phyloP scores from a whole-genome alignment of 2,113 vertebrate genomes.

The Jaculus jaculus region DNA sequence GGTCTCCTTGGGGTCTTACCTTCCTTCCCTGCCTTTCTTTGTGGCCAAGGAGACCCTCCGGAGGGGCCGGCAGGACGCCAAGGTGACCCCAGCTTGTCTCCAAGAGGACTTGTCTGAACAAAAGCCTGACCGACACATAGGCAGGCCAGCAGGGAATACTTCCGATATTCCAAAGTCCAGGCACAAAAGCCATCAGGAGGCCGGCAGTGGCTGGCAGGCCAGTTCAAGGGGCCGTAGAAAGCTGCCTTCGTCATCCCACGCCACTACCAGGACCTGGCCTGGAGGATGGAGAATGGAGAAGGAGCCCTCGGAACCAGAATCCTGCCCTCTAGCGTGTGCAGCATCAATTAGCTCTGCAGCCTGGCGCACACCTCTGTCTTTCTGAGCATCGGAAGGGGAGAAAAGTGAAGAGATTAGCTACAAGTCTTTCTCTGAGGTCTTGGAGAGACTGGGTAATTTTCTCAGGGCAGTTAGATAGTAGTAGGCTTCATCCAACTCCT shows the following conservation, averaged over 20 bases:
- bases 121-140: slow-evolving; percentile 50
- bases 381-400: neutral
- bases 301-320: neutral
- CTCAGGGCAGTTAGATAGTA: neutral
- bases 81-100: slow-evolving; percentile 75
- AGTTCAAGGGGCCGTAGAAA: neutral
- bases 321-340: neutral
- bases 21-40: slow-evolving; percentile 66
- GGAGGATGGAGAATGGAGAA: neutral
- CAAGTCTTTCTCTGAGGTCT: neutral
- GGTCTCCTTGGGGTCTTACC: neutral
- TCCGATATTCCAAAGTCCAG: slow-evolving; percentile 80
- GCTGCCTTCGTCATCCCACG: neutral
- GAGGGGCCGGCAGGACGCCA: neutral
- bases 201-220: slow-evolving; percentile 59
- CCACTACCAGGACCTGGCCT: neutral
- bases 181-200: slow-evolving; percentile 69
- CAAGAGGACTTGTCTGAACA: slow-evolving; percentile 46
- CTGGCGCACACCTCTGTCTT: neutral
- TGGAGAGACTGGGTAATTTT: neutral
- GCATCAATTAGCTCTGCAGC: neutral
- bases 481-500: neutral
- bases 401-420: neutral
- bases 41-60: slow-evolving; percentile 49
- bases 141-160: slow-evolving; percentile 55